Conservation (phyloP, 2,888 invertebrate species). For the Orthonychiurus folsomi region DNA sequence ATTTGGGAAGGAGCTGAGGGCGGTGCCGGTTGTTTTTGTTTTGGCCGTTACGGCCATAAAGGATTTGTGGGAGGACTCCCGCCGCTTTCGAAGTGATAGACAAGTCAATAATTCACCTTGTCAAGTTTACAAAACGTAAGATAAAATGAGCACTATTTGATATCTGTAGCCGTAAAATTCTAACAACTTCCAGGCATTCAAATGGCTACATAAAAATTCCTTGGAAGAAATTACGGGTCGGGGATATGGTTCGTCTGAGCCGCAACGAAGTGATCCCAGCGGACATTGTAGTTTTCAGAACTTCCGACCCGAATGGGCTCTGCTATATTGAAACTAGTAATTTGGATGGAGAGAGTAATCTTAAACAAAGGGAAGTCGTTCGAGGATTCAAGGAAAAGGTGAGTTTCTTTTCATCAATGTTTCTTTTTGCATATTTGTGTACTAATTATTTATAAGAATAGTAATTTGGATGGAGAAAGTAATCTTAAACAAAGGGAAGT, state of each 20-base stretch:
- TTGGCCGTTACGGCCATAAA: constrained; percentile 87
- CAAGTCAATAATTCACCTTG: constrained; percentile 87
- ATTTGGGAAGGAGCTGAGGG: constrained; percentile 91
- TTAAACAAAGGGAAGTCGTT: constrained; percentile 83
- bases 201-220: constrained; percentile 72
- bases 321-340: constrained; percentile 94
- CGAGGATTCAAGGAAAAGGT: constrained; percentile 66
- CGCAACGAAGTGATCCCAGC: constrained; percentile 95
- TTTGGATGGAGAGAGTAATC: constrained; percentile 90
- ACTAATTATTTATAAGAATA: no score
- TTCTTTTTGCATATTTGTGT: not conserved
- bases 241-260: constrained; percentile 87
- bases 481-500: constrained; percentile 87
- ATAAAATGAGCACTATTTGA: not conserved
- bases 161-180: no score
- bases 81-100: constrained; percentile 79
- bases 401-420: constrained; percentile 21
- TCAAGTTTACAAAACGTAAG: constrained; percentile 45
- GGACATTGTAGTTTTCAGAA: constrained; percentile 77
- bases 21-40: constrained; percentile 90
- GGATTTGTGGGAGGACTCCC: constrained; percentile 85
- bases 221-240: constrained; percentile 85
- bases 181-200: constrained; percentile 58
- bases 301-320: constrained; percentile 76
- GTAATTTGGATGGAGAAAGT: constrained; percentile 91